Evolutionary conservation across 2,888 invertebrate genomes (phyloP).

Genomic region (Pollenia amentaria): DNA sequence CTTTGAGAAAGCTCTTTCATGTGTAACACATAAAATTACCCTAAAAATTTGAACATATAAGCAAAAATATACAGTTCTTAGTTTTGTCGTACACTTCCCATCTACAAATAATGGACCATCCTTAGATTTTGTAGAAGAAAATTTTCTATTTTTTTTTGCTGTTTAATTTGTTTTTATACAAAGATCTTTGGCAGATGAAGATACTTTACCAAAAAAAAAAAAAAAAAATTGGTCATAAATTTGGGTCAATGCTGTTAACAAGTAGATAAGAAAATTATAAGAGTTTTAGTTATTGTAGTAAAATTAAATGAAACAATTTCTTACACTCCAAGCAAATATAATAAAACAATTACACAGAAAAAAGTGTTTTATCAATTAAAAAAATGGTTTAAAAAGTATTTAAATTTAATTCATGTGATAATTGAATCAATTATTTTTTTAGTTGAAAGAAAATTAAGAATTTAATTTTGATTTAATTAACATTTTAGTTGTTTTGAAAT

Average conservation of each 20-base stretch:
- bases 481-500: too few species aligned
- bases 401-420: too few species aligned
- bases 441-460: too few species aligned
- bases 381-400: too few species aligned
- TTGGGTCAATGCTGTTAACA: constrained; percentile 66
- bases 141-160: not conserved
- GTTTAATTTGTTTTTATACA: constrained; percentile 4
- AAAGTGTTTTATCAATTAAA: too few species aligned
- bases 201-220: not conserved
- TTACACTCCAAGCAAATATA: not conserved
- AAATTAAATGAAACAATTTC: constrained; percentile 44
- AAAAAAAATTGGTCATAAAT: constrained; percentile 57
- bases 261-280: constrained; percentile 61
- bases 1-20: constrained; percentile 27
- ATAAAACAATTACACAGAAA: not conserved
- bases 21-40: constrained; percentile 46
- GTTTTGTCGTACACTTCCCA: not conserved
- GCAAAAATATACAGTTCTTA: not conserved
- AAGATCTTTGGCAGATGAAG: constrained; percentile 20
- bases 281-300: constrained; percentile 50
- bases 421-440: too few species aligned
- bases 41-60: constrained; percentile 9
- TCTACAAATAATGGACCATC: not conserved
- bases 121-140: not conserved
- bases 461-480: too few species aligned